phyloP scores from a whole-genome alignment of 2,888 invertebrate genomes.

The Heliconius sara region DNA sequence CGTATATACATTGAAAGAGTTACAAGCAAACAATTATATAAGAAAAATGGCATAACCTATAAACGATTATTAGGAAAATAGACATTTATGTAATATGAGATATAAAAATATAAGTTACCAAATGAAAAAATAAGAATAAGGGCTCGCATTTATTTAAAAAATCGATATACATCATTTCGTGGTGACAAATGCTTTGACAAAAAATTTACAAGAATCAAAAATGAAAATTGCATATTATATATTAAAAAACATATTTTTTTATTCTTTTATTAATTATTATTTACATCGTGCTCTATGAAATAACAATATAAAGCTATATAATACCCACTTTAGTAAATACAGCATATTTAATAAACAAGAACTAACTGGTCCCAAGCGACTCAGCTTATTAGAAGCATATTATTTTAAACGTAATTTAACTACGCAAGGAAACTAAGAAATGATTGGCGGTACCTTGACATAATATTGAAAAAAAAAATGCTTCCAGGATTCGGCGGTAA shows the following conservation, averaged over 20 bases:
- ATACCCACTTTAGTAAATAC: neutral
- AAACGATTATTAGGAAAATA: conserved; percentile 12
- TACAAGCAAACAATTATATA: conserved; percentile 10
- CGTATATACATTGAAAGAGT: conserved; percentile 21
- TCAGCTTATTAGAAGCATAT: neutral
- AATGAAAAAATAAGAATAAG: neutral
- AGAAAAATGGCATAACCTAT: neutral
- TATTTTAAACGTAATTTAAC: neutral
- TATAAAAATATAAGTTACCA: conserved; percentile 1
- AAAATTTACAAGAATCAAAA: neutral
- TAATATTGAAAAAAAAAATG: too few species aligned
- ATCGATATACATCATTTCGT: neutral
- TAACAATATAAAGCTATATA: neutral
- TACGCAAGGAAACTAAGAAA: neutral
- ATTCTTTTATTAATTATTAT: neutral
- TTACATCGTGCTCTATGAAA: neutral
- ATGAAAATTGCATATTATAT: neutral
- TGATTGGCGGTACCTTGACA: neutral
- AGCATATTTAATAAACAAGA: neutral
- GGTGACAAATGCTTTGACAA: neutral
- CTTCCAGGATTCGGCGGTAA: too few species aligned
- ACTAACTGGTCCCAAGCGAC: conserved; percentile 16
- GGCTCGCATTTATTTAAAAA: neutral
- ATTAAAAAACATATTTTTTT: neutral
- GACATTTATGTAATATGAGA: conserved; percentile 4